Evolutionary conservation across 1,140 invertebrate species (phyloP), one percentile per base, ranked within the genome.

Genomic region (Macrobrachium rosenbergii): DNA sequence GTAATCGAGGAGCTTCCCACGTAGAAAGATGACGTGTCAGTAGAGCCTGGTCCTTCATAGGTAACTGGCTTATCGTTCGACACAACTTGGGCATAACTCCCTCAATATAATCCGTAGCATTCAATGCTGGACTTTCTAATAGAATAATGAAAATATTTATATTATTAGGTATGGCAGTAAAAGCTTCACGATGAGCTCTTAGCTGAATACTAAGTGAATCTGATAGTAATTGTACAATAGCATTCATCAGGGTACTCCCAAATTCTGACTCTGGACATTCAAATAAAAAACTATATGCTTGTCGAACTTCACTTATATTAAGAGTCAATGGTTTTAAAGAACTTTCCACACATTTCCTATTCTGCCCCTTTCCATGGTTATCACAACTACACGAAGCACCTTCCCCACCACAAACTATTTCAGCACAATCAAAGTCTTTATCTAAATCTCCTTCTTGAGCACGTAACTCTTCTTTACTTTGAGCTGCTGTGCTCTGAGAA

Each of bases 71-170:
- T 0, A 95, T 94, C 8, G 96, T 96, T 91, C 95, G 94, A 90
- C 97, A 98, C 62, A 98, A 92, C 89, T 95, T 94, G 14, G 96
- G 96, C 72, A 97, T 92, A 0, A 96, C 96, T 59, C 94, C 94
- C 91, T 98, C 97, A 89, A 97, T 92, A 91, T 96, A 97, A 91
- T 97, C 96, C 52, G 94, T 94, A 82, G 93, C 94, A 90, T 96
- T 95, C 45, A 98, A 93, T 83, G 95, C 94, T 11, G 96, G 96
- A 88, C 98, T 95, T 92, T 98, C 97, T 91, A 97, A 96, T 21
- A 97, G 95, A 88, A 98, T 97, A 37, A 98, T 93, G 90, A 98
- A 95, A 64, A 96, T 95, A 91, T 97, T 96, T 37, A 95, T 91
- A 43, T 94, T 92, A 87, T 92, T 91, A 60, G 90, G 88, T 90